These are phyloP conservation scores for Chaetops frenatus DNA, from an alignment of 2,113 vertebrate genomes.

Conservation along the genomic window DNA sequence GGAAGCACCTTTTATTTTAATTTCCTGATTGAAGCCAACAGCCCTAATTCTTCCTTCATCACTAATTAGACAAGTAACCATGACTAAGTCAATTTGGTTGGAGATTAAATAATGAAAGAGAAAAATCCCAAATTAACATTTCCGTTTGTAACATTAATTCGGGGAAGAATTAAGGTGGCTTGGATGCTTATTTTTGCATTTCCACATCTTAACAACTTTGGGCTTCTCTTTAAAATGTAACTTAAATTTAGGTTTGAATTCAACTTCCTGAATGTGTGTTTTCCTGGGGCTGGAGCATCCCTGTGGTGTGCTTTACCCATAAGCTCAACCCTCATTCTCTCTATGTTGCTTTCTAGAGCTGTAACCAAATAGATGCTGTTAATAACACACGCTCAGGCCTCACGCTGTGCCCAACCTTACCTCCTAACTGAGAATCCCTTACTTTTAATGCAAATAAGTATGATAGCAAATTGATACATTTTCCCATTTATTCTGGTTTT, in stretches of 20 bases:
- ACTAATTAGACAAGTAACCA: background rate
- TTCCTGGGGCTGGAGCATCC: background rate
- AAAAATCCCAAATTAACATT: background rate
- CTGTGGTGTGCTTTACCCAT: background rate
- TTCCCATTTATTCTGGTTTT: background rate
- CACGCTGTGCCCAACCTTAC: rapidly evolving
- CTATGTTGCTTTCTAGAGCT: background rate
- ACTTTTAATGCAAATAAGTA: background rate
- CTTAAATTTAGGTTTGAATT: background rate
- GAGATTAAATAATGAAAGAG: background rate
- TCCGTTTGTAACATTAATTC: background rate
- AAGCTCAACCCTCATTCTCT: background rate
- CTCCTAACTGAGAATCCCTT: background rate
- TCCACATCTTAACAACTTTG: background rate
- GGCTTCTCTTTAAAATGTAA: background rate
- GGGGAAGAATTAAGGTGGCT: background rate
- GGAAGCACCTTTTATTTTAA: background rate
- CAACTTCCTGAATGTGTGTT: background rate
- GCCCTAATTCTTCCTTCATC: background rate
- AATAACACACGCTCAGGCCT: background rate
- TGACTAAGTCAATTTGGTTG: background rate
- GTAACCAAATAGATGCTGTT: background rate
- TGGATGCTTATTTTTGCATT: background rate
- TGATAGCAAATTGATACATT: background rate
- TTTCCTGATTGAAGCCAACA: background rate